A percentile compares a stretch with the other conserved stretches of the same genome.
Evolutionary conservation across 2,888 invertebrate genomes (phyloP).

Genomic region (Synanthedon andrenaeformis): DNA sequence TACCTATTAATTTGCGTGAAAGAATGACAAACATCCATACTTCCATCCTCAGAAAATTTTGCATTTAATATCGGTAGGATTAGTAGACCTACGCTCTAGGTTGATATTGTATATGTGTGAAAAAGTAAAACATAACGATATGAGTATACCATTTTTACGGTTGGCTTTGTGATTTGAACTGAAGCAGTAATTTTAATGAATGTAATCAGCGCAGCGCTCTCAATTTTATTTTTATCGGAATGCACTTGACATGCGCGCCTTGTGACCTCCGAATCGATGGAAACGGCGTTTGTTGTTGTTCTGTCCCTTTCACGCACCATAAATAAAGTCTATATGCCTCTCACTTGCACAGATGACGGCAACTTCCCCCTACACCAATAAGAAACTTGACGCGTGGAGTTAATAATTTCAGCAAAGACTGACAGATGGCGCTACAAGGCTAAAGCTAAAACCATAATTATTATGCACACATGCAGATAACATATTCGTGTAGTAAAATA

Average conservation of each 20-base stretch:
- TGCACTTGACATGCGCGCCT: slow-evolving; percentile 49
- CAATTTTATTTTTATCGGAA: slow-evolving; percentile 37
- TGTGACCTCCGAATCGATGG: slow-evolving; percentile 62
- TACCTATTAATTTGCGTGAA: too few species aligned
- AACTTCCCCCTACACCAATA: slow-evolving; percentile 33
- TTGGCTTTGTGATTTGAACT: too few species aligned
- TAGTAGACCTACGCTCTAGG: too few species aligned
- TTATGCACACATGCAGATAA: too few species aligned
- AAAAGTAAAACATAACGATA: too few species aligned
- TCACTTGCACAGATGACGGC: slow-evolving; percentile 28
- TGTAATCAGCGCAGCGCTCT: slow-evolving; percentile 5
- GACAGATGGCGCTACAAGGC: slow-evolving; percentile 48
- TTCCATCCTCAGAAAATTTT: too few species aligned
- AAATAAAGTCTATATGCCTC: slow-evolving; percentile 12
- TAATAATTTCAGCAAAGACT: slow-evolving; percentile 24
- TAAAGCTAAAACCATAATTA: too few species aligned
- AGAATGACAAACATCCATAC: too few species aligned
- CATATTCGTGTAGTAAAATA: background rate
- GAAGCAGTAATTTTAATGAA: too few species aligned
- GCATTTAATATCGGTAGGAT: too few species aligned
- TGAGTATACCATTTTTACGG: too few species aligned
- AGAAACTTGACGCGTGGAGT: slow-evolving; percentile 12
- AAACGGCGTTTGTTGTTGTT: slow-evolving; percentile 54
- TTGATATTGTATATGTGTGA: too few species aligned
- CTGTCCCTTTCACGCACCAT: slow-evolving; percentile 28